Conservation (phyloP, 2,888 invertebrate genomes). For the Bedellia somnulentella region DNA sequence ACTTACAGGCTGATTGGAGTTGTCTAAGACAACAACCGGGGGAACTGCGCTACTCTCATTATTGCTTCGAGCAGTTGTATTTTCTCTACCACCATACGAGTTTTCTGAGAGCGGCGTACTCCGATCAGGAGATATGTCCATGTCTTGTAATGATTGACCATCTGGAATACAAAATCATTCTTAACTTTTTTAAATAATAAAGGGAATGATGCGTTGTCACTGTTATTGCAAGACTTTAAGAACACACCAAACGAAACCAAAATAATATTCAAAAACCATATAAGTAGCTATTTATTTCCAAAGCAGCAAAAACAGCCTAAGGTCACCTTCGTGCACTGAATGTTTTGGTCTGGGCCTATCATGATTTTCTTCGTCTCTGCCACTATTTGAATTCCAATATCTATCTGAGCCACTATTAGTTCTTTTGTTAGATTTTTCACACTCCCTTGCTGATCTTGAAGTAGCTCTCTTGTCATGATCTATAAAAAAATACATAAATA, state of each 20-base stretch:
- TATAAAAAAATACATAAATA: slow-evolving; percentile 11
- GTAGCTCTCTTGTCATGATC: slow-evolving; percentile 47
- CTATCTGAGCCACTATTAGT: slow-evolving; percentile 34
- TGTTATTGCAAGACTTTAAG: too few species aligned
- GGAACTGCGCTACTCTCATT: slow-evolving; percentile 28
- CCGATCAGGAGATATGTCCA: slow-evolving; percentile 92
- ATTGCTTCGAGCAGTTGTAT: slow-evolving; percentile 28
- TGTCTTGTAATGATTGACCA: slow-evolving; percentile 72
- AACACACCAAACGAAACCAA: too few species aligned
- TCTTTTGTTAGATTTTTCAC: slow-evolving; percentile 40
- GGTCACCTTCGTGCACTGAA: slow-evolving; percentile 32
- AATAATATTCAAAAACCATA: too few species aligned
- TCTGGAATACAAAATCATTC: slow-evolving; percentile 22
- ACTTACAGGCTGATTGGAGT: slow-evolving; percentile 41
- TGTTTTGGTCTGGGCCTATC: slow-evolving; percentile 41
- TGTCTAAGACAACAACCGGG: slow-evolving; percentile 45
- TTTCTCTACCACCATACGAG: slow-evolving; percentile 57
- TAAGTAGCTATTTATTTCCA: too few species aligned
- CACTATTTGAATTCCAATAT: slow-evolving; percentile 33
- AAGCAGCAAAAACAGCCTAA: too few species aligned
- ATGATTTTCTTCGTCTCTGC: slow-evolving; percentile 33
- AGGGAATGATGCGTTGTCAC: too few species aligned
- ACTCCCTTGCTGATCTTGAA: slow-evolving; percentile 40
- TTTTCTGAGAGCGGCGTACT: slow-evolving; percentile 86
- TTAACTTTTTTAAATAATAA: too few species aligned